A percentile compares a stretch with the other conserved stretches of the same genome.
Evolutionary conservation across 2,888 invertebrate genomes (phyloP).

Genomic region (Pseudococcus viburni): DNA sequence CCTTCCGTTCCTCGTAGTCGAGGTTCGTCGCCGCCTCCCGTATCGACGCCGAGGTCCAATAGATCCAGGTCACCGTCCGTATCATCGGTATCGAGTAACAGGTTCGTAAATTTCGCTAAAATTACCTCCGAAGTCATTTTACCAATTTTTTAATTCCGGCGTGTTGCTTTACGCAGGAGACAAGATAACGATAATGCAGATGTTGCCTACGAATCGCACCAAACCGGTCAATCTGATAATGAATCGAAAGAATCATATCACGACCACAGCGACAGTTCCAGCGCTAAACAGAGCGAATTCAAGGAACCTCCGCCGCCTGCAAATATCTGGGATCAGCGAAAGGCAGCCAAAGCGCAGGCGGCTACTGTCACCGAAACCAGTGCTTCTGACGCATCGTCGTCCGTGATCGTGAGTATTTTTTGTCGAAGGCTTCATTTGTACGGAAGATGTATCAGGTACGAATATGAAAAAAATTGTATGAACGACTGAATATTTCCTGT

Average conservation of each 20-base stretch:
- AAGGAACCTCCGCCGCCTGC: slow-evolving; percentile 38
- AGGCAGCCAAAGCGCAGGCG: slow-evolving; percentile 9
- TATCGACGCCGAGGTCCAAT: not conserved
- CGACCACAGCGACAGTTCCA: not conserved
- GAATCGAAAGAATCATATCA: slow-evolving; percentile 22
- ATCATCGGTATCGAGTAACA: slow-evolving; percentile 49
- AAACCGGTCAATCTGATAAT: slow-evolving; percentile 24
- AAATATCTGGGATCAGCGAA: slow-evolving; percentile 58
- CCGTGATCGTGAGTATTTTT: slow-evolving; percentile 61
- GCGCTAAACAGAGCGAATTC: not conserved
- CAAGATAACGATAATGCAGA: slow-evolving; percentile 40
- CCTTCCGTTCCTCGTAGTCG: slow-evolving; percentile 7
- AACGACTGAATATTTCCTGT: too few relatives aligned
- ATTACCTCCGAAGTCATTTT: not conserved
- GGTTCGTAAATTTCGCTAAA: not conserved
- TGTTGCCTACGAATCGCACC: slow-evolving; percentile 50
- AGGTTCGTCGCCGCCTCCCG: not conserved
- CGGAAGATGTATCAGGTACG: too few relatives aligned
- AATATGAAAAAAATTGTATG: too few relatives aligned
- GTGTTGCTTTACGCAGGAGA: not conserved
- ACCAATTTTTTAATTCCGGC: not conserved
- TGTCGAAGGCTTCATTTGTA: too few relatives aligned
- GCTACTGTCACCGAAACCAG: not conserved
- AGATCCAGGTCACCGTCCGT: slow-evolving; percentile 59
- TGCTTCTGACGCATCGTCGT: not conserved